phyloP scores from a whole-genome alignment of 1,140 invertebrate genomes.

The Euschistus heros region DNA sequence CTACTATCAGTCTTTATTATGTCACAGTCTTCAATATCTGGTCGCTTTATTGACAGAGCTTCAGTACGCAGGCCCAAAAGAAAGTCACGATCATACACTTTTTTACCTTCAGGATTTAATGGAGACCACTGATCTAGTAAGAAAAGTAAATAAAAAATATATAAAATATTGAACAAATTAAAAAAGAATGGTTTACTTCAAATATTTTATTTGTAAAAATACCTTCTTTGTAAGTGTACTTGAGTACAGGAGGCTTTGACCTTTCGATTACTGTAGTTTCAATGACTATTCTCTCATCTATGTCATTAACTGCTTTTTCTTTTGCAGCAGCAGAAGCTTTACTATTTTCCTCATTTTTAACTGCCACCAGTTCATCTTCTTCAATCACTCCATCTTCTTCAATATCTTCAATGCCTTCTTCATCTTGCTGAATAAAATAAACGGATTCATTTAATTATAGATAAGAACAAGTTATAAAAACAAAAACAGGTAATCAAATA shows the following conservation, averaged over 20 bases:
- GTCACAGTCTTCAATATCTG: slow-evolving; percentile 52
- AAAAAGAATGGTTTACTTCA: neutral
- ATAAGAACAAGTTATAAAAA: too few relatives aligned
- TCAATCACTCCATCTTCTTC: slow-evolving; percentile 22
- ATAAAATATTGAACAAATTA: neutral
- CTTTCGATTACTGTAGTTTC: slow-evolving; percentile 24
- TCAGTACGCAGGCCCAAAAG: slow-evolving; percentile 61
- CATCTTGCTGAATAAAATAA: neutral
- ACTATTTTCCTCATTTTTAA: slow-evolving; percentile 41
- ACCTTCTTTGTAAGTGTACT: slow-evolving; percentile 40
- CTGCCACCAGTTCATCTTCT: slow-evolving; percentile 34
- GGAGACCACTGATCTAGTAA: slow-evolving; percentile 75
- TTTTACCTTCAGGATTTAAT: slow-evolving; percentile 65
- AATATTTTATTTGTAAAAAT: neutral
- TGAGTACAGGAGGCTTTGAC: slow-evolving; percentile 27
- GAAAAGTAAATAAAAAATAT: neutral
- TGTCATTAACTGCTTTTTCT: neutral
- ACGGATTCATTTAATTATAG: too few relatives aligned
- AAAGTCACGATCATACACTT: slow-evolving; percentile 68
- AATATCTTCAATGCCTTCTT: neutral
- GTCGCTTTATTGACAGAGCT: slow-evolving; percentile 60
- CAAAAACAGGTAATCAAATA: too few relatives aligned
- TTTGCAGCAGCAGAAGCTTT: neutral
- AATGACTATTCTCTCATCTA: slow-evolving; percentile 1
- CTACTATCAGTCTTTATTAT: slow-evolving; percentile 42